Evolutionary conservation across 2,797 vertebrate genomes (phyloP).

Genomic region (Lerista edwardsae): DNA sequence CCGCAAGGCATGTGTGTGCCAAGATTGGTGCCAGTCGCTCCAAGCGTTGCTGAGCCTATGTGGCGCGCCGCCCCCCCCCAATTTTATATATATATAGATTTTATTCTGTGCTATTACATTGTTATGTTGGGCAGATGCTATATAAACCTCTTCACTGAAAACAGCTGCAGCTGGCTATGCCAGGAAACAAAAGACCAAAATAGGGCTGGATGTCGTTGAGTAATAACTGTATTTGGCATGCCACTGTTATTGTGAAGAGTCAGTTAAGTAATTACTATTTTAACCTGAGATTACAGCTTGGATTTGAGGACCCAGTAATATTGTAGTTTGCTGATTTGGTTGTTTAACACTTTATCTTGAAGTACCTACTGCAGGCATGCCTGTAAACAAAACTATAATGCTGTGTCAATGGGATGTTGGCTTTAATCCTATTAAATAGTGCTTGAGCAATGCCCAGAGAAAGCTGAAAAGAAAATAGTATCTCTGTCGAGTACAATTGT

Average conservation of each 20-base stretch:
- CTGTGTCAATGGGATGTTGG: not conserved
- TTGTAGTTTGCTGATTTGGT: not conserved
- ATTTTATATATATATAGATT: too few relatives aligned
- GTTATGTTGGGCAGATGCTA: not conserved
- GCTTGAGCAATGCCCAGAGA: conserved; percentile 4
- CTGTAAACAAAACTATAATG: not conserved
- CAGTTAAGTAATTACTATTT: conserved; percentile 19
- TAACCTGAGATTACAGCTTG: not conserved
- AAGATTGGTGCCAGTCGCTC: too few relatives aligned
- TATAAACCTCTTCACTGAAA: not conserved
- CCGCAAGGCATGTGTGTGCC: too few relatives aligned
- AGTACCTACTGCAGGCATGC: not conserved
- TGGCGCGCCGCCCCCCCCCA: too few relatives aligned
- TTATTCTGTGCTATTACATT: not conserved
- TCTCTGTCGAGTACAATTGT: not conserved
- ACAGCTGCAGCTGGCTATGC: not conserved
- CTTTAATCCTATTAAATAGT: not conserved
- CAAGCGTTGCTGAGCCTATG: too few relatives aligned
- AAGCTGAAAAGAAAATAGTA: not conserved
- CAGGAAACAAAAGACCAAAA: conserved; percentile 6
- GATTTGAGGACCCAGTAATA: not conserved
- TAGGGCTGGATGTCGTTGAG: not conserved
- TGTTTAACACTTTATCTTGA: not conserved
- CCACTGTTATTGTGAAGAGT: conserved; percentile 3
- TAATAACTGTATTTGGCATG: conserved; percentile 16